Percentiles rank a stretch among this genome's conserved stretches.
phyloP scores from a whole-genome alignment of 92 coral and sea anemone species.

The Heteractis magnifica region DNA sequence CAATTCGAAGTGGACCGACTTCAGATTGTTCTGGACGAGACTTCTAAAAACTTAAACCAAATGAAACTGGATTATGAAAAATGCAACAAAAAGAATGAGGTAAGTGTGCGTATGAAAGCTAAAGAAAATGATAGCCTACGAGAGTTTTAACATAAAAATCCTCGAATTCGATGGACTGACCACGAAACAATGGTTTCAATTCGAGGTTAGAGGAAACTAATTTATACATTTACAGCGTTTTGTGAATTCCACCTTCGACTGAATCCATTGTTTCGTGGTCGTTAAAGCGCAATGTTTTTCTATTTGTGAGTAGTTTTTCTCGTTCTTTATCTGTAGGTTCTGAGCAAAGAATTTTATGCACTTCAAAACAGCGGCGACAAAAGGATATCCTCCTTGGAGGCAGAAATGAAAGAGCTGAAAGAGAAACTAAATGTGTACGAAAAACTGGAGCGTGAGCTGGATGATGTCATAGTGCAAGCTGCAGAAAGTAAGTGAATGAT shows the following conservation, averaged over 20 bases:
- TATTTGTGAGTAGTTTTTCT: not conserved
- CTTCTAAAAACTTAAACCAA: constrained; percentile 70
- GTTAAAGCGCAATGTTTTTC: not conserved
- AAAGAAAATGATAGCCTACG: too few relatives aligned
- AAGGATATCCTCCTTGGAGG: constrained; percentile 65
- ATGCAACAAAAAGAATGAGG: constrained; percentile 88
- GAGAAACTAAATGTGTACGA: constrained; percentile 80
- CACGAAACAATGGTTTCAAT: too few relatives aligned
- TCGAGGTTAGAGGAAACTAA: too few relatives aligned
- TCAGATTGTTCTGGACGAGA: constrained; percentile 86
- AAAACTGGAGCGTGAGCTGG: constrained; percentile 87
- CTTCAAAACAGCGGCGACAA: constrained; percentile 81
- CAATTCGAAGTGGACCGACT: constrained; percentile 92
- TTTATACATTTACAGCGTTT: too few relatives aligned
- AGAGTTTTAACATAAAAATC: too few relatives aligned
- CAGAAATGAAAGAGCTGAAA: constrained; percentile 60
- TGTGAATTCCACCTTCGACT: too few relatives aligned
- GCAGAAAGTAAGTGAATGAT: constrained; percentile 73
- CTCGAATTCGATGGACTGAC: too few relatives aligned
- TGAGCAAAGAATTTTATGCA: constrained; percentile 84
- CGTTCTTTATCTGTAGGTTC: constrained; percentile 46
- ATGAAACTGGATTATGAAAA: constrained; percentile 80
- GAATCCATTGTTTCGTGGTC: too few relatives aligned
- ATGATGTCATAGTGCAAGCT: constrained; percentile 96
- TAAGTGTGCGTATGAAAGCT: not conserved